Conservation (phyloP, 2,113 vertebrate genomes). For the Panthera leo region DNA sequence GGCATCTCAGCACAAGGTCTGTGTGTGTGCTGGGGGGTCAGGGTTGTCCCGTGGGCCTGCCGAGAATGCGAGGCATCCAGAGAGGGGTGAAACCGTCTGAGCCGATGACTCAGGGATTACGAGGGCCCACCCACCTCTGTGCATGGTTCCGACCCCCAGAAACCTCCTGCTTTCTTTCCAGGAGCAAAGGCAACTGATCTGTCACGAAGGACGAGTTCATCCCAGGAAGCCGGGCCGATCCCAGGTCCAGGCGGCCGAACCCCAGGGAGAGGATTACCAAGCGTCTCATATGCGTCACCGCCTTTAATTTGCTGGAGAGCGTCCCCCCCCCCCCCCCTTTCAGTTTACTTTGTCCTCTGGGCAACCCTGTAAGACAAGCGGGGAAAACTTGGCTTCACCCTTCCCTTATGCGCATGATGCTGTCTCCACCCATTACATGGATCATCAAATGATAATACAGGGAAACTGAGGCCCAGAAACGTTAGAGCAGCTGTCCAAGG, state of each 20-base stretch:
- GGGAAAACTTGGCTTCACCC: rapidly evolving
- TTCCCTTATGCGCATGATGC: rapidly evolving
- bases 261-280: not conserved
- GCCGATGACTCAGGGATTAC: rapidly evolving
- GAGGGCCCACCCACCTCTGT: not conserved
- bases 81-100: not conserved
- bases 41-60: not conserved
- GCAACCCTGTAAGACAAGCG: rapidly evolving
- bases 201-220: not conserved
- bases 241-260: not conserved
- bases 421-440: not conserved
- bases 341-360: not conserved
- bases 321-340: too few species aligned
- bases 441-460: not conserved
- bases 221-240: not conserved
- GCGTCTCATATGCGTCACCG: rapidly evolving
- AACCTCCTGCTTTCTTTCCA: not conserved
- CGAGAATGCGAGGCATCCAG: not conserved
- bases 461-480: not conserved
- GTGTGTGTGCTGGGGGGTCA: not conserved
- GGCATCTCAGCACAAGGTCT: not conserved
- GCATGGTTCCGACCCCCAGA: rapidly evolving
- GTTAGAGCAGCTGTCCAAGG: not conserved
- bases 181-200: not conserved
- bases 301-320: not conserved